Conservation (phyloP, 2,888 invertebrate species). For the Laothoe populi region DNA sequence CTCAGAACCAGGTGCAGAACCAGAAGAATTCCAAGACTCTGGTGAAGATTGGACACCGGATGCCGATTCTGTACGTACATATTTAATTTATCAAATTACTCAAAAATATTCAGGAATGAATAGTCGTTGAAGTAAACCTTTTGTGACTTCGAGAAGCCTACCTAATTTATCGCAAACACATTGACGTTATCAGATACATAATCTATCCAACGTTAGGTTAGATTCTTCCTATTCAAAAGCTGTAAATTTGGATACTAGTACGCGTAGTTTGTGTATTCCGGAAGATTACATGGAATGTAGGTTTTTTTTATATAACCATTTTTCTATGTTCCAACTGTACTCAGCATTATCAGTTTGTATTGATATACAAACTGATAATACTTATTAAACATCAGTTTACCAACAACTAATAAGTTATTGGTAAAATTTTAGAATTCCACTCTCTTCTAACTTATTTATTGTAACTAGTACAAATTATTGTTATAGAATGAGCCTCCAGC, state of each 20-base stretch:
- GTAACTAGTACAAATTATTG: too few species aligned
- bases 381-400: too few species aligned
- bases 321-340: too few species aligned
- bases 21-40: conserved; percentile 83
- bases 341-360: too few species aligned
- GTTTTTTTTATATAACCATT: too few species aligned
- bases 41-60: conserved; percentile 85
- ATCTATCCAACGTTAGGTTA: conserved; percentile 10
- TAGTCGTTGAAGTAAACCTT: neutral
- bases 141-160: neutral
- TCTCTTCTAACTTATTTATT: too few species aligned
- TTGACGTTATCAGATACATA: conserved; percentile 3
- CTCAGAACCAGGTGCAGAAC: conserved; percentile 74
- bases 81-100: conserved; percentile 27
- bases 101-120: neutral
- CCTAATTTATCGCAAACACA: neutral
- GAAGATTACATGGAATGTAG: too few species aligned
- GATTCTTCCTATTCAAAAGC: conserved; percentile 1
- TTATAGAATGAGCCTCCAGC: conserved; percentile 67
- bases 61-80: conserved; percentile 73
- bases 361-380: too few species aligned
- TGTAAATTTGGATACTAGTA: neutral
- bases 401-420: too few species aligned
- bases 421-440: too few species aligned
- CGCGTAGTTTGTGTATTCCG: too few species aligned